phyloP scores from a whole-genome alignment of 2,888 invertebrate species.

The Globia sparganii region DNA sequence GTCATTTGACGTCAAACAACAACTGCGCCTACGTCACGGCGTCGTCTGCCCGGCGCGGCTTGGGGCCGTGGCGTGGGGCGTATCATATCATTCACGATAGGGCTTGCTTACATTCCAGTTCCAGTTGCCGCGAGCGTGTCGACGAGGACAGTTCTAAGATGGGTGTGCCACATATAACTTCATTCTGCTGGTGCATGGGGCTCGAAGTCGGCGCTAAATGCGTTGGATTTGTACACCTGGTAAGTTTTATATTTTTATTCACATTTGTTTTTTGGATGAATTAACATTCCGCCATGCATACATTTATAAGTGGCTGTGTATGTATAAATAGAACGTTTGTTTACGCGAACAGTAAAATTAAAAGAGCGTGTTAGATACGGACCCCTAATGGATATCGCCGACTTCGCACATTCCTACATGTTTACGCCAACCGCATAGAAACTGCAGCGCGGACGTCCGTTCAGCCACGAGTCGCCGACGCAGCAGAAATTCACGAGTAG shows the following conservation, averaged over 20 bases:
- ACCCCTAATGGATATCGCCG: too few species aligned
- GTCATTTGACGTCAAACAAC: conserved; percentile 44
- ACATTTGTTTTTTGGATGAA: neutral
- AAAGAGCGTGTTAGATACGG: neutral
- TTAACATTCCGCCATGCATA: neutral
- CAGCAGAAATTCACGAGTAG: too few species aligned
- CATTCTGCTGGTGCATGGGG: conserved; percentile 86
- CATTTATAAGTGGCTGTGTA: neutral
- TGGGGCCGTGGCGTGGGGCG: neutral
- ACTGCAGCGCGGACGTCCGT: too few species aligned
- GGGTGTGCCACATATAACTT: conserved; percentile 83
- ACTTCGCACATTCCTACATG: too few species aligned
- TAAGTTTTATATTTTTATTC: conserved; percentile 64
- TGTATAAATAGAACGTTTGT: conserved; percentile 30
- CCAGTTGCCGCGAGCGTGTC: conserved; percentile 70
- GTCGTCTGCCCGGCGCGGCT: neutral
- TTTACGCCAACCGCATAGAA: too few species aligned
- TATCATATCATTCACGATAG: conserved; percentile 15
- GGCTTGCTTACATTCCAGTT: conserved; percentile 58
- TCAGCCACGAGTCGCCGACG: too few species aligned
- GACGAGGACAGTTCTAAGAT: conserved; percentile 67
- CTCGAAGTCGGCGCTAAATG: conserved; percentile 81
- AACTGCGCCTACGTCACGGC: conserved; percentile 45
- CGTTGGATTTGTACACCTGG: conserved; percentile 81
- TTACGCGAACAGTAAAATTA: conserved; percentile 15